Conservation (phyloP, 1,140 invertebrate species). For the Halotydeus destructor region DNA sequence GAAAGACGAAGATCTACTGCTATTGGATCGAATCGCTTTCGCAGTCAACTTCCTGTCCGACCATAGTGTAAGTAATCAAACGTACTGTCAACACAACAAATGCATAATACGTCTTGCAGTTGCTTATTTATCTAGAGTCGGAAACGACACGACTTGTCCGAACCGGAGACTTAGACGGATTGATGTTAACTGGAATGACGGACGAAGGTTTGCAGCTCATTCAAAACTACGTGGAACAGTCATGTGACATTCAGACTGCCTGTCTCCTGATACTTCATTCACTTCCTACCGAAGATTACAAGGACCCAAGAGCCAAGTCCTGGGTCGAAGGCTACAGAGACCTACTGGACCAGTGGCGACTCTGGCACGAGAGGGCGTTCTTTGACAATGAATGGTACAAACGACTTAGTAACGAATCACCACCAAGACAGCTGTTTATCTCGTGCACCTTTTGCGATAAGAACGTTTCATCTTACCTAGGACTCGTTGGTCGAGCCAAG, state of each 20-base stretch:
- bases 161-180: constrained; percentile 56
- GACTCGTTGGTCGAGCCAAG: not conserved
- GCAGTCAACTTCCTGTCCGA: constrained; percentile 72
- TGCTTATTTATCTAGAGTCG: constrained; percentile 51
- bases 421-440: constrained; percentile 55
- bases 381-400: constrained; percentile 48
- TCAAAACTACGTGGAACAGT: constrained; percentile 68
- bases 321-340: constrained; percentile 55
- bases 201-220: constrained; percentile 42
- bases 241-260: constrained; percentile 76
- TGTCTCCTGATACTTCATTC: constrained; percentile 52
- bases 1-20: constrained; percentile 53
- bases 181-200: constrained; percentile 53
- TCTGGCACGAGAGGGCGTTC: constrained; percentile 54
- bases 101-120: constrained; percentile 16
- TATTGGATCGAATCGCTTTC: constrained; percentile 80
- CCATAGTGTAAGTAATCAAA: constrained; percentile 29
- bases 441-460: constrained; percentile 88
- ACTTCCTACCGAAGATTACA: constrained; percentile 38
- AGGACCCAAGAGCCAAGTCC: constrained; percentile 33
- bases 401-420: constrained; percentile 34
- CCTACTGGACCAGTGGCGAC: constrained; percentile 51
- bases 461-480: constrained; percentile 47
- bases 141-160: constrained; percentile 44
- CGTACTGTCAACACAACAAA: constrained; percentile 1